Evolutionary conservation across 2,113 vertebrate species (phyloP).

Genomic region (Reinhardtius hippoglossoides): DNA sequence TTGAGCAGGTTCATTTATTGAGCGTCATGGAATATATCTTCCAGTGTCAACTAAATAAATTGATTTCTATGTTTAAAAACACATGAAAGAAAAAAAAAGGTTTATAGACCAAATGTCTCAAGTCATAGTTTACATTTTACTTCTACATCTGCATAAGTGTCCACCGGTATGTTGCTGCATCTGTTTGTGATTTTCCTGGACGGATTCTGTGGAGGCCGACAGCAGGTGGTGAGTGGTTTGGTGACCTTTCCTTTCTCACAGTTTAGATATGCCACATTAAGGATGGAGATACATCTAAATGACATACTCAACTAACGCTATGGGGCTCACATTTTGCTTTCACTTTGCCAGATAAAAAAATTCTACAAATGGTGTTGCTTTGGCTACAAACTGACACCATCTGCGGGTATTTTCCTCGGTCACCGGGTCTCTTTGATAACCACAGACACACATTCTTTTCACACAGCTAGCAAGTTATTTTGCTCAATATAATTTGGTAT

Average conservation of each 20-base stretch:
- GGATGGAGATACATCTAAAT: background rate
- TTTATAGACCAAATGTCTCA: too few species aligned
- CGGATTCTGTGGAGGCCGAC: background rate
- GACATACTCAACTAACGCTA: background rate
- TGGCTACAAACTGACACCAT: constrained; percentile 6
- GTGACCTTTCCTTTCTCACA: background rate
- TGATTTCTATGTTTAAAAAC: too few species aligned
- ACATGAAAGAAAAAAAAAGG: too few species aligned
- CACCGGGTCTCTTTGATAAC: background rate
- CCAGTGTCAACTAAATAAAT: too few species aligned
- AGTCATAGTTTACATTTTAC: too few species aligned
- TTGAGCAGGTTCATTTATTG: too few species aligned
- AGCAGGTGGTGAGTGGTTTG: background rate
- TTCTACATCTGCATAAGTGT: too few species aligned
- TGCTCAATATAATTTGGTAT: too few species aligned
- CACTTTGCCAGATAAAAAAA: background rate
- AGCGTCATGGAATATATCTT: too few species aligned
- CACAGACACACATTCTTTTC: background rate
- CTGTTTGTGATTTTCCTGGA: background rate
- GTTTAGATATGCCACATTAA: background rate
- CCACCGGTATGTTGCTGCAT: background rate
- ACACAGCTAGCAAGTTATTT: background rate
- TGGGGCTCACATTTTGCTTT: background rate
- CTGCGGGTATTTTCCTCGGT: constrained; percentile 6
- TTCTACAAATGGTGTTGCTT: background rate